Evolutionary conservation across 1,140 invertebrate species (phyloP), one percentile per base, ranked within the genome.

Genomic region (Galendromus occidentalis): DNA sequence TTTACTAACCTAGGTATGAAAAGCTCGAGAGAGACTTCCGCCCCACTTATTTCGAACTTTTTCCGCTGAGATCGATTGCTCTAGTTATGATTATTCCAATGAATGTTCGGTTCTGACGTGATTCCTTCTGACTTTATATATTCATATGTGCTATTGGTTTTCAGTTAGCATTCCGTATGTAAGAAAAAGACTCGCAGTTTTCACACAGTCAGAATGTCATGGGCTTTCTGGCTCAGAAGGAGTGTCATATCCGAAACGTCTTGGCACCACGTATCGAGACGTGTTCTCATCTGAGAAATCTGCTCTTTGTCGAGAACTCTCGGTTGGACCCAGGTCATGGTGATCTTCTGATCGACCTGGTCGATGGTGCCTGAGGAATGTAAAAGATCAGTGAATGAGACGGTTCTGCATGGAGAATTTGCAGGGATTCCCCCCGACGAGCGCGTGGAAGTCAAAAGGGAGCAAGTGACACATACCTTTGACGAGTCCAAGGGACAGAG

Each of bases 291-390:
- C 33, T 79, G 80, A 1, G 81, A 78, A 67, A 90, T 86, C 79
- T 85, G 83, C 65, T 79, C 72, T 64, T 79, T 77, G 71, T 91
- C 85, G 1, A 95, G 76, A 7, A 95, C 91, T 69, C 92, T 80
- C 1, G 91, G 91, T 75, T 94, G 91, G 20, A 95, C 86, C 89
- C 88, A 92, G 22, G 83, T 86, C 79, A 91, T 85, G 73, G 86
- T 83, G 6, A 91, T 85, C 66, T 80, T 85, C 65, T 80, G 76
- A 18, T 84, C 82, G 2, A 97, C 91, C 78, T 98, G 90, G 80
- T 98, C 93, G 70, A 98, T 98, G 55, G 85, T 85, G 17, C 51
- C 51, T 59, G 22, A 59, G 17, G 17, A 47, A 14, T 22, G 28
- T n/a, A 44, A 47, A 29, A 9, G 33, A 9, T 9, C 4, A 39